Evolutionary conservation across 2,113 vertebrate genomes (phyloP), one percentile per base, ranked within the genome.

Genomic region (Damaliscus lunatus): DNA sequence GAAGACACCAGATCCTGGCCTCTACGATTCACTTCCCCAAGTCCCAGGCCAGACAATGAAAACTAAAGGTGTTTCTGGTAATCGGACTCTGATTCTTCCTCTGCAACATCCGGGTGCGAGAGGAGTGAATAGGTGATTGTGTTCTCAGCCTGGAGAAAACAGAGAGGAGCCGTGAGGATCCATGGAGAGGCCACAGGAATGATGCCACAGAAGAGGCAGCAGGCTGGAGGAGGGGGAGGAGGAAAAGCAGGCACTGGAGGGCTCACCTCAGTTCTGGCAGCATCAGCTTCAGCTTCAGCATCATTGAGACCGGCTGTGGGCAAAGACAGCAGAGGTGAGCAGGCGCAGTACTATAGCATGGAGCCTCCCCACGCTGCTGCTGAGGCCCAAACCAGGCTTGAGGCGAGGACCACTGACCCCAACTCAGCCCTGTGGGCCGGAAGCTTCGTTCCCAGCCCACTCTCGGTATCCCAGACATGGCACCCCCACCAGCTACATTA

Each of bases 51-150:
- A 96, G 87, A 62, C 6, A 78, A 29, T 0, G 4, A 25, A 83
- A 21, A 71, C 62, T 98, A 97, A 83, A 92, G 6, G 8, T 7
- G 16, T 25, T 97, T 98, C 89, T 97, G 67, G 36, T 98, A 97
- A 48, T 88, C 67, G 0, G 57, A 17, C 33, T 74, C 91, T 3
- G 16, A 2, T 13, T 97, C 96, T 55, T 96, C 97, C 57, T 98
- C 97, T 1, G 2, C 74, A 25, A 2, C 53, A 2, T 98, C 98
- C 0, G 97, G 93, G 50, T 98, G 89, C 21, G 59, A 48, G n/a
- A 98, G 96, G 31, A 98, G 98, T 7, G 98, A 98, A 50, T 98
- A 98, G 78, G 97, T 95, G 91, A 98, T 81, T 7, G 93, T 52
- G 7, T 98, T 96, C 80, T 97, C 97, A 36, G 23, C 96, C 98